Evolutionary conservation across 2,888 invertebrate genomes (phyloP), one percentile per base, ranked within the genome.

Genomic region (Bembecia ichneumoniformis): DNA sequence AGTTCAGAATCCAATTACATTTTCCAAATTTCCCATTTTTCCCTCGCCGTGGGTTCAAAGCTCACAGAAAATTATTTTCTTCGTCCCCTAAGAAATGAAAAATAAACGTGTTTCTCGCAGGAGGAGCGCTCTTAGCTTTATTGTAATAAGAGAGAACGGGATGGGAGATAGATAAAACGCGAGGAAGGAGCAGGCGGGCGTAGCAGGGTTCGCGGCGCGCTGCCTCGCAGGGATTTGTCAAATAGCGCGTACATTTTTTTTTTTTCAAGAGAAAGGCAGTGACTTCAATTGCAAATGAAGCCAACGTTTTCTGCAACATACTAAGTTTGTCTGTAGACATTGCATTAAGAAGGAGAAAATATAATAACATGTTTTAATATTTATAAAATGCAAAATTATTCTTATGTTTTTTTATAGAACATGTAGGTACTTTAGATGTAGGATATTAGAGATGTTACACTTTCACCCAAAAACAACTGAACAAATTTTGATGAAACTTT

Each of bases 21-120:
- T 83, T 84, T 77, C 77, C 63, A 79, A 82, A 82, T 78, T 77
- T 82, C 77, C 71, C 74, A 78, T 80, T 82, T 83, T 82, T 81
- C 76, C 76, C 72, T 67, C 74, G 71, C 69, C 72, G 74, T 74
- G 71, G 77, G 83, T 82, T 83, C 83, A 83, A 79, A 84, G 83
- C 82, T 83, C 81, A 79, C 64, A 66, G 83, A 80, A 84, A 87
- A 86, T 86, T 79, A 86, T 87, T 86, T 84, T 82, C 80, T 72
- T 74, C 75, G 71, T 74, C 77, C 80, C 73, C 62, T 67, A 76
- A 75, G 82, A 82, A 79, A 84, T 84, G 84, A 83, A 84, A 86
- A 84, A 86, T 84, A 86, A 86, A 84, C 78, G 77, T 62, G 66
- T 60, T 58, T 52, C 58, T 51, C 36, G 53, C 68, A 65, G 66